phyloP scores from a whole-genome alignment of 2,888 invertebrate genomes.

The Caprella mutica region DNA sequence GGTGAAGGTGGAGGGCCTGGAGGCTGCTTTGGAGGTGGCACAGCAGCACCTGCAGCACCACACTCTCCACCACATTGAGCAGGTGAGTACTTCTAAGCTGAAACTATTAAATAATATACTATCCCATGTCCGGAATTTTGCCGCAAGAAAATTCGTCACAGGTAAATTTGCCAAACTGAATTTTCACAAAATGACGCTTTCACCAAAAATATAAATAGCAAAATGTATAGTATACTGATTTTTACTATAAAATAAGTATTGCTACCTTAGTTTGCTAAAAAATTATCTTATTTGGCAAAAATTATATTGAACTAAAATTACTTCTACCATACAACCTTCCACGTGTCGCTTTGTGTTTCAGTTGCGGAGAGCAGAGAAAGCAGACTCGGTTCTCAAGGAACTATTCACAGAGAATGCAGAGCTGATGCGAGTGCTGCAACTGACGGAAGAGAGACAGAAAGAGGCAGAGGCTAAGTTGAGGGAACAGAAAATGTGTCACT shows the following conservation, averaged over 20 bases:
- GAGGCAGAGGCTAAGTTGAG: conserved; percentile 19
- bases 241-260: too few relatives aligned
- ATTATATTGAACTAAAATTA: neutral
- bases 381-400: conserved; percentile 67
- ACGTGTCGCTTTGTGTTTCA: conserved; percentile 38
- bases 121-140: too few relatives aligned
- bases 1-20: neutral
- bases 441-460: conserved; percentile 37
- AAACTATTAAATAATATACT: neutral
- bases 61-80: neutral
- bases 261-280: too few relatives aligned
- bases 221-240: too few relatives aligned
- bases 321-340: neutral
- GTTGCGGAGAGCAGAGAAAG: conserved; percentile 56
- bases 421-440: conserved; percentile 53
- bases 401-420: conserved; percentile 74
- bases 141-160: too few relatives aligned
- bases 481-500: neutral
- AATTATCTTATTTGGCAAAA: neutral
- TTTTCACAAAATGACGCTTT: too few relatives aligned
- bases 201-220: too few relatives aligned
- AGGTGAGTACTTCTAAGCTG: neutral
- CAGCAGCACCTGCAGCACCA: conserved; percentile 8
- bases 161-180: too few relatives aligned
- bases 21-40: neutral